Conservation (phyloP, 1,140 invertebrate genomes). For the Wiebesia pumilae region DNA sequence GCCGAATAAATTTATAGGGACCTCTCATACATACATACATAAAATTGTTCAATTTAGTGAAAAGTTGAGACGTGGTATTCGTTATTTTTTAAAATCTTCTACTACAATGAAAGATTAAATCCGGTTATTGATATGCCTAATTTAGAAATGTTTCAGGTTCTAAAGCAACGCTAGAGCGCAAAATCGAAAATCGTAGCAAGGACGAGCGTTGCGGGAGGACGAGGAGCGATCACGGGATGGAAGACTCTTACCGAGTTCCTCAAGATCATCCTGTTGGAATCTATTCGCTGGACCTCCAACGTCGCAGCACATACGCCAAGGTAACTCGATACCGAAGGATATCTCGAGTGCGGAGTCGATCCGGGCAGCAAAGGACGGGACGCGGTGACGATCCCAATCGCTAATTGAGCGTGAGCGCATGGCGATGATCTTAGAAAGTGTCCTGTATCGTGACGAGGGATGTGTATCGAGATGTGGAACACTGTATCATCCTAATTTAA, state of each 20-base stretch:
- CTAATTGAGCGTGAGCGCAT: conserved; percentile 68
- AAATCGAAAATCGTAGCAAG: not conserved
- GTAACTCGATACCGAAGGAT: conserved; percentile 63
- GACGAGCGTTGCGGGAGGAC: not conserved
- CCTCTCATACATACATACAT: too few species aligned
- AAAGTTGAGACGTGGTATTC: not conserved
- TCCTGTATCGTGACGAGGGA: conserved; percentile 61
- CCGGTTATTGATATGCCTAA: not conserved
- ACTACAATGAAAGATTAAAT: not conserved
- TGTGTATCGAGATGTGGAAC: conserved; percentile 59
- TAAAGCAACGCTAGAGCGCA: not conserved
- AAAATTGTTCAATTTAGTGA: not conserved
- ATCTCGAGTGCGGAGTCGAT: not conserved
- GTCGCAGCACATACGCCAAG: conserved; percentile 55
- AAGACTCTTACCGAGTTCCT: conserved; percentile 64
- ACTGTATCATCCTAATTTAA: conserved; percentile 67
- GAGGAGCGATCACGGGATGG: conserved; percentile 1
- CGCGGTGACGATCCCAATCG: conserved; percentile 69
- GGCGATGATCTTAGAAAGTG: conserved; percentile 68
- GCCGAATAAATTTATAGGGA: too few species aligned
- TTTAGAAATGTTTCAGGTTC: not conserved
- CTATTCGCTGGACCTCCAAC: conserved; percentile 70
- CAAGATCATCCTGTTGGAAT: conserved; percentile 67
- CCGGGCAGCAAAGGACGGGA: not conserved
- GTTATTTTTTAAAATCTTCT: not conserved